Evolutionary conservation across 2,888 invertebrate species (phyloP).

Genomic region (Ennomos quercinarius): DNA sequence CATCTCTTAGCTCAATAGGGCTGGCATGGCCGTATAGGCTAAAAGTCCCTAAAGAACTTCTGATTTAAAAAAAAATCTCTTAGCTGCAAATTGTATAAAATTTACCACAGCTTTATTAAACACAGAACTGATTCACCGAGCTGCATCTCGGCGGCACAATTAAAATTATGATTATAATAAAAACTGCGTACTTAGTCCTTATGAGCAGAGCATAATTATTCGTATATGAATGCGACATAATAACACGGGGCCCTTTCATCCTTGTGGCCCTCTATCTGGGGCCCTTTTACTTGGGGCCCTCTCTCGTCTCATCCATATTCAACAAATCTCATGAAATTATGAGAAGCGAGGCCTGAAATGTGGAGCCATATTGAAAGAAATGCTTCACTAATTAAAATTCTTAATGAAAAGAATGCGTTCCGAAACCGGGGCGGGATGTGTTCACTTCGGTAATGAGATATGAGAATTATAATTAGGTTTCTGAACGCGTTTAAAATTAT

Average conservation of each 20-base stretch:
- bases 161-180: background rate
- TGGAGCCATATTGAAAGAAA: slow-evolving; percentile 44
- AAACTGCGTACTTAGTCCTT: background rate
- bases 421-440: slow-evolving; percentile 39
- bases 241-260: slow-evolving; percentile 23
- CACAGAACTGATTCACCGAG: no score
- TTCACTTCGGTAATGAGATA: slow-evolving; percentile 40
- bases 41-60: no score
- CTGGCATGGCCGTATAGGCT: no score
- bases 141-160: slow-evolving; percentile 1
- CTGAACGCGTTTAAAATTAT: slow-evolving; percentile 16
- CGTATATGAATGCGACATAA: slow-evolving; percentile 32
- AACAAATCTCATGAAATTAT: slow-evolving; percentile 43
- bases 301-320: slow-evolving; percentile 27
- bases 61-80: no score
- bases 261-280: slow-evolving; percentile 7
- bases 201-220: slow-evolving; percentile 33
- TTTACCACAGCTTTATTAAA: background rate
- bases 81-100: no score
- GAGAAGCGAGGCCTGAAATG: slow-evolving; percentile 36
- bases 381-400: slow-evolving; percentile 53
- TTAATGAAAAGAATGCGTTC: slow-evolving; percentile 46
- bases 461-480: slow-evolving; percentile 40
- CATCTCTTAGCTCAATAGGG: no score
- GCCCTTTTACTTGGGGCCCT: slow-evolving; percentile 22